Base-by-base conservation (phyloP, 1,140 invertebrate species). In the Drosophila sturtevanti region DNA sequence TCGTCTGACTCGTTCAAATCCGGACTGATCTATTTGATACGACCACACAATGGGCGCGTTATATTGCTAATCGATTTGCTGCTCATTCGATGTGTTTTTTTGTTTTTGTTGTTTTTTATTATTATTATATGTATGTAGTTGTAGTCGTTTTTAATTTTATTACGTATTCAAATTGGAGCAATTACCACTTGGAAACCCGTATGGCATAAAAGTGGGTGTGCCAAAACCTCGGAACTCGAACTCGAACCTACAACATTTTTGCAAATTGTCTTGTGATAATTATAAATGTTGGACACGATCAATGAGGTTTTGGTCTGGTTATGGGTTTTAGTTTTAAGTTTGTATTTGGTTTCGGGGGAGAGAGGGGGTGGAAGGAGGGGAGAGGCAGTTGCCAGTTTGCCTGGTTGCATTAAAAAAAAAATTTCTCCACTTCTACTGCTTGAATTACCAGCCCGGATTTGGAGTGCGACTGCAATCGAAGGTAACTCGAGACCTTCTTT, bases 51-150 rank as follows among this genome's bases (percentile, higher is more conserved):
- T 87, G 84, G 84, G 84, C 84, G 84, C 84, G 84, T 87, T 89
- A 89, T 84, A 89, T 89, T 73, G 81, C 85, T 89, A 89, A 89
- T 89, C 85, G 84, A 89, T 89, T 89, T 89, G 85, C 84, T 89
- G 85, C 77, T 87, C 84, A 87, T 87, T 84, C 77, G 76, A 77
- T 63, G 14, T 27, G 24, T 63, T 11, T 48, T 24, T 12, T 16
- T 48, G 18, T 62, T 16, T 6, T 44, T 48, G 41, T 16, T 44
- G 14, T 6, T 2, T 31, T 6, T 44, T 44, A 44, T n/a, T n/a
- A n/a, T n/a, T n/a, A n/a, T n/a, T n/a, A n/a, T n/a, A n/a, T n/a
- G n/a, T n/a, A n/a, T n/a, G n/a, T 48, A 21, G 41, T 48, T 48
- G 41, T 48, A 48, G 41, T 48, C 18, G 16, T 22, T 63, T 63